Base-by-base conservation (phyloP, 1,140 invertebrate genomes). In the Pseudomyrmex dendroicus region DNA sequence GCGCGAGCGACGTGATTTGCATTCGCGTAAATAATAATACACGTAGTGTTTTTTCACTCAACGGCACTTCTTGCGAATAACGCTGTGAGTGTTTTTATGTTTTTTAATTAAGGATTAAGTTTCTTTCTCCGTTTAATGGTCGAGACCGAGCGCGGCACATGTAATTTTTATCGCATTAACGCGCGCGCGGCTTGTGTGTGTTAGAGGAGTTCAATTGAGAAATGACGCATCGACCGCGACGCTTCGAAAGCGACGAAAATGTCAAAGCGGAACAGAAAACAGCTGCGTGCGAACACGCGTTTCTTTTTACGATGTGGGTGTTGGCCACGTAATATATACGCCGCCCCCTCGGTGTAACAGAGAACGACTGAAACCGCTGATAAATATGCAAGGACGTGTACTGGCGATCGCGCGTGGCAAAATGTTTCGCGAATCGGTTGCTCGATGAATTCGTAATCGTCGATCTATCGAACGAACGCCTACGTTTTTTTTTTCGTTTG, bases 11-110 rank as follows among this genome's bases (percentile, higher is more conserved):
- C 20, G 15, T 7, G 64, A 80, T 70, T 80, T 80, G 54, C 66
- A 80, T 78, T 80, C 20, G 35, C 50, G 64, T 13, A 78, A 78
- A 78, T 22, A 78, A 67, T 46, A 78, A 67, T 46, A 20, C 15
- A 22, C 50, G 12, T 4, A 1, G 12, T 7, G 12, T 48, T 17
- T 48, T 48, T 3, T 12, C 15, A 9, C 17, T 20, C 15, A 7
- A 1, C 17, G 48, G 2, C 15, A 57, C 25, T 17, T 50, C 7
- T 46, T 10, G 17, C 44, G 12, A 48, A 17, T 22, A 44, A 2
- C 48, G 25, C 20, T 15, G 22, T n/a, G n/a, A n/a, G n/a, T 25
- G 1, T 35, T 25, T 13, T 22, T n/a, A n/a, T n/a, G n/a, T 9
- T n/a, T 10, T 2, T 44, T 72, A 35, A 80, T 61, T 46, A 13